These are phyloP conservation scores for Rhizomys pruinosus DNA, from an alignment of 2,113 vertebrate species.

Conservation along the genomic window DNA sequence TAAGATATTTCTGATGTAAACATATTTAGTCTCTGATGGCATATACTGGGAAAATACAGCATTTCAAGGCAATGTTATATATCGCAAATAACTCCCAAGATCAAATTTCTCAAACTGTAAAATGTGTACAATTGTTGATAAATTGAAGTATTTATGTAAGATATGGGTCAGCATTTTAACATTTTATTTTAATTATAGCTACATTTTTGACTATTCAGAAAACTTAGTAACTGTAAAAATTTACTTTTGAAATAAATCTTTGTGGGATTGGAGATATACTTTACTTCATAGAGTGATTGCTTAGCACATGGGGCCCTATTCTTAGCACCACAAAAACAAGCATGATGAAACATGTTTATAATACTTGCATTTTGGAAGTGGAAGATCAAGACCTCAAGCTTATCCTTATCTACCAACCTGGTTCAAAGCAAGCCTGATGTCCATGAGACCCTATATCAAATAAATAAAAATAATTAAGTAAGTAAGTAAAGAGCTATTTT, in stretches of 20 bases:
- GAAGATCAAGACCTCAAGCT: not conserved
- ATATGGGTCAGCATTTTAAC: not conserved
- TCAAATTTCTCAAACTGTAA: not conserved
- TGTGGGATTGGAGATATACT: not conserved
- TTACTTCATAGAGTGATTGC: not conserved
- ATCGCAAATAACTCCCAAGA: constrained; percentile 10
- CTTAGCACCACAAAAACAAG: not conserved
- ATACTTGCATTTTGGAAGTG: not conserved
- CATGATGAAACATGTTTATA: too few relatives aligned
- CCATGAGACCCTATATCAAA: not conserved
- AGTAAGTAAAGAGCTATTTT: too few relatives aligned
- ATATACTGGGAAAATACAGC: not conserved
- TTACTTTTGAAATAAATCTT: not conserved
- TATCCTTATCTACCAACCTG: too few relatives aligned
- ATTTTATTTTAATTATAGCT: not conserved
- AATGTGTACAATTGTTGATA: not conserved
- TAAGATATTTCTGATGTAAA: not conserved
- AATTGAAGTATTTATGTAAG: not conserved
- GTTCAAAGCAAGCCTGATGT: not conserved
- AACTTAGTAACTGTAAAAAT: not conserved
- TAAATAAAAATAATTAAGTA: not conserved
- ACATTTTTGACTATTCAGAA: not conserved
- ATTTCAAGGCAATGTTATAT: not conserved
- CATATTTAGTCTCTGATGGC: not conserved
- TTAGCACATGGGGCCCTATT: not conserved